Base-by-base conservation (phyloP, 2,888 invertebrate species). In the Pachymerium ferrugineum region DNA sequence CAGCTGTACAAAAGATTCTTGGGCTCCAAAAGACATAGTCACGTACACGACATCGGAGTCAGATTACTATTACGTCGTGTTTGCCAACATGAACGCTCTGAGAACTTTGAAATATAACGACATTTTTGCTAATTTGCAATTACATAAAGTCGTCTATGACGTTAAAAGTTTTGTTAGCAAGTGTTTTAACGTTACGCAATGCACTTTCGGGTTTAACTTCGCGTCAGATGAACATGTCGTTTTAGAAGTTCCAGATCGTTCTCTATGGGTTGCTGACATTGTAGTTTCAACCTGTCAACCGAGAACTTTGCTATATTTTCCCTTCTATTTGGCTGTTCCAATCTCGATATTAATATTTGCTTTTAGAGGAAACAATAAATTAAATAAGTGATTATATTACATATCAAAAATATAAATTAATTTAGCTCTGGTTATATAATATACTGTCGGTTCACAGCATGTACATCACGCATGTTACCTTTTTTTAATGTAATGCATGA, bases 21-120 rank as follows among this genome's bases (percentile, higher is more conserved):
- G 73, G 0, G 80, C 78, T 10, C 68, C 75, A 6, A 76, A 72
- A 33, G 75, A 77, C 72, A 69, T 77, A 54, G 73, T 78, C 19
- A 70, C 80, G 1, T 83, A 77, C 81, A 89, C 89, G 78, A 89
- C 91, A 0, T 89, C 90, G 70, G 85, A 86, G 0, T 89, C 90
- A 78, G 91, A 91, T 6, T 91, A 91, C 81, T 92, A 92, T 79
- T 92, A 91, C 84, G 91, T 91, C 83, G 89, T 92, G 0, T 92
- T 91, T 83, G 90, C 89, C 81, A 91, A 91, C 5, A 91, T 91
- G 80, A 91, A 92, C 80, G 91, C 0, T 88, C 28, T 54, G 28
- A n/a, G n/a, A n/a, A 90, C 80, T 84, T 86, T 79, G 16, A 62
- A 77, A 12, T 76, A 74, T 6, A 91, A 90, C 82, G 89, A 87